phyloP scores from a whole-genome alignment of 2,113 vertebrate genomes.

The Pachypanchax playfairii region DNA sequence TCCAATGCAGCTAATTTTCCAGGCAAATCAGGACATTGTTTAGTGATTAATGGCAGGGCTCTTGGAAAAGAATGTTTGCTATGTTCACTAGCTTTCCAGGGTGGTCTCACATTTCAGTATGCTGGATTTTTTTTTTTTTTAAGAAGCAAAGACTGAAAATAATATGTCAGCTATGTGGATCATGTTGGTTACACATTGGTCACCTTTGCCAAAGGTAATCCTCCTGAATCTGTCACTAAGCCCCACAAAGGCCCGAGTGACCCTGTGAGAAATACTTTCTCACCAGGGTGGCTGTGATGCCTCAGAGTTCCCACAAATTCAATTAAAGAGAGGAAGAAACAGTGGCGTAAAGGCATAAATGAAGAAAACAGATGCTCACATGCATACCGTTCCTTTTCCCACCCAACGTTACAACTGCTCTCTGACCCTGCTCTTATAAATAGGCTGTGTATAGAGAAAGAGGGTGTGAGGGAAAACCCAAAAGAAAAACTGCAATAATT shows the following conservation, averaged over 20 bases:
- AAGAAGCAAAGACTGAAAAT: conserved; percentile 21
- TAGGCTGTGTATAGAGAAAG: background rate
- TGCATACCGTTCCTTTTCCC: conserved; percentile 68
- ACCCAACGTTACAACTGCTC: conserved; percentile 64
- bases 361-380: conserved; percentile 86
- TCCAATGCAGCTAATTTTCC: background rate
- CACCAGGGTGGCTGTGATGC: conserved; percentile 59
- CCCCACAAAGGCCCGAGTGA: conserved; percentile 62
- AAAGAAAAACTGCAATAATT: too few relatives aligned
- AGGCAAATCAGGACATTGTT: background rate
- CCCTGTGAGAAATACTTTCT: conserved; percentile 72
- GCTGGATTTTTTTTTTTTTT: conserved; percentile 26
- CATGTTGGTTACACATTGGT: conserved; percentile 48
- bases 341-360: conserved; percentile 80
- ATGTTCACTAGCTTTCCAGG: conserved; percentile 46
- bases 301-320: conserved; percentile 67
- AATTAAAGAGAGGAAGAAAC: conserved; percentile 72
- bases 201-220: conserved; percentile 66
- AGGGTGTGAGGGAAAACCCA: too few relatives aligned
- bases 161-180: conserved; percentile 43
- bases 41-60: conserved; percentile 3
- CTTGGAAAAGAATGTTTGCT: conserved; percentile 56
- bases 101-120: conserved; percentile 63
- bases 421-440: conserved; percentile 48
- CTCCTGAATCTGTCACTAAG: conserved; percentile 67